phyloP scores from a whole-genome alignment of 2,888 invertebrate species.

The Synanthedon vespiformis region DNA sequence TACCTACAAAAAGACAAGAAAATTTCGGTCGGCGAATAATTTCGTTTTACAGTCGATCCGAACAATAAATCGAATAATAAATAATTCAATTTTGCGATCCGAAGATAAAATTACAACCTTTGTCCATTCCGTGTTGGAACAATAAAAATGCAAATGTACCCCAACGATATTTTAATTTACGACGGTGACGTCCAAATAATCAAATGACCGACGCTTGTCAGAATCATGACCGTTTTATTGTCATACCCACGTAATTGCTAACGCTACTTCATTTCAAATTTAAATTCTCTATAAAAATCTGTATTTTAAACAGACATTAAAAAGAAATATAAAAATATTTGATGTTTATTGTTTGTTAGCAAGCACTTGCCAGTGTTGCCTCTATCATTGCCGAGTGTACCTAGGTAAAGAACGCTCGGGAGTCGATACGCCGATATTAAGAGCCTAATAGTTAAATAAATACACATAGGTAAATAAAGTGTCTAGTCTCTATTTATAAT shows the following conservation, averaged over 20 bases:
- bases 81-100: conserved; percentile 62
- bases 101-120: conserved; percentile 54
- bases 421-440: no score
- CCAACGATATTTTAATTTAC: conserved; percentile 58
- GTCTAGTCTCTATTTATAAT: no score
- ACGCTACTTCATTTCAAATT: conserved; percentile 12
- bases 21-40: conserved; percentile 36
- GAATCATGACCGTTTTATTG: conserved; percentile 24
- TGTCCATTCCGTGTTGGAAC: conserved; percentile 49
- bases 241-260: background rate
- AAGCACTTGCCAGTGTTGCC: no score
- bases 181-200: conserved; percentile 31
- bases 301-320: no score
- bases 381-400: no score
- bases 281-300: no score
- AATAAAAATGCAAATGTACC: conserved; percentile 64
- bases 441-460: no score
- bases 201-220: conserved; percentile 18
- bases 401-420: no score
- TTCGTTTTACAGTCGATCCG: conserved; percentile 45
- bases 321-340: no score
- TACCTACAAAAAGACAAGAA: conserved; percentile 26
- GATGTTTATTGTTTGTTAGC: no score
- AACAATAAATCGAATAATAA: conserved; percentile 52
- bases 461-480: no score